phyloP scores from a whole-genome alignment of 2,113 vertebrate genomes.

The Spizaetus ornatus region DNA sequence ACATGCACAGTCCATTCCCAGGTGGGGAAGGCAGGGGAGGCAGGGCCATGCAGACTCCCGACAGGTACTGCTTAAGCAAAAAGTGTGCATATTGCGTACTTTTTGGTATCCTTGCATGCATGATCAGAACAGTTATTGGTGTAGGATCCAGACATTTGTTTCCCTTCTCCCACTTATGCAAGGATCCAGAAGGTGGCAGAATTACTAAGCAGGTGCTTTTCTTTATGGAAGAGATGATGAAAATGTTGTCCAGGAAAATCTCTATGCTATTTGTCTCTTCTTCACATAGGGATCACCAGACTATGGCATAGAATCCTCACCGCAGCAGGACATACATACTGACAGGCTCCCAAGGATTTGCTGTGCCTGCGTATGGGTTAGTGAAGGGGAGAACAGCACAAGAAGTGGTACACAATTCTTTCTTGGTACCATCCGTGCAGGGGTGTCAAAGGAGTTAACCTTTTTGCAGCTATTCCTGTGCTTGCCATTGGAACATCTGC shows the following conservation, averaged over 20 bases:
- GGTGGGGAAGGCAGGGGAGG: background rate
- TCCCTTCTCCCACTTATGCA: background rate
- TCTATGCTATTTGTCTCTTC: background rate
- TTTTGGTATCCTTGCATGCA: background rate
- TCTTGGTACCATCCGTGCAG: background rate
- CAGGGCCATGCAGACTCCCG: background rate
- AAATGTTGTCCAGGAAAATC: background rate
- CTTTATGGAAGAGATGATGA: background rate
- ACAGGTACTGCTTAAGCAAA: fast-evolving
- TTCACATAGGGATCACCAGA: background rate
- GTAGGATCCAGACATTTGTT: background rate
- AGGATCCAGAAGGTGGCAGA: constrained; percentile 1
- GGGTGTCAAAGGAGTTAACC: background rate
- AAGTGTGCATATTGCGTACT: fast-evolving
- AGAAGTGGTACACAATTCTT: background rate
- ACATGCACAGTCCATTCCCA: background rate
- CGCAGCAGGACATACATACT: background rate
- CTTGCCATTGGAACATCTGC: background rate
- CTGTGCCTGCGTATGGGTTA: background rate
- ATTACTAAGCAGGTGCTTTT: background rate
- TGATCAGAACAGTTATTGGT: background rate
- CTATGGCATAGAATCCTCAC: background rate
- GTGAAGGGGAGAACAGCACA: background rate
- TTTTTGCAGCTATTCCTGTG: background rate
- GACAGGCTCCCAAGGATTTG: background rate